Percentiles rank a stretch among this genome's conserved stretches.
phyloP scores from a whole-genome alignment of 2,888 invertebrate genomes.

The Acrobasis repandana region DNA sequence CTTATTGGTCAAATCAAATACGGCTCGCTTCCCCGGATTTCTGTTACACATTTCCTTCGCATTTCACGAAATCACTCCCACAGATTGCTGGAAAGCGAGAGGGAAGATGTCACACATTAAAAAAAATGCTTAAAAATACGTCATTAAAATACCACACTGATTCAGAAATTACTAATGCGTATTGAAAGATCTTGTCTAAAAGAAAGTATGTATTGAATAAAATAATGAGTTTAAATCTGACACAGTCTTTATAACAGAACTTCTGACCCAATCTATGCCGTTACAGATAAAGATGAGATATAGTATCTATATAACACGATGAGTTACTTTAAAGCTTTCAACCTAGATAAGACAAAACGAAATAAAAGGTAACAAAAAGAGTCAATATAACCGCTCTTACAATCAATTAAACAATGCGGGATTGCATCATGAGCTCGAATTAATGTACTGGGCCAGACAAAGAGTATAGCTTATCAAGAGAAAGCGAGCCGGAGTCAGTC shows the following conservation, averaged over 20 bases:
- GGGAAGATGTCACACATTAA: too few species aligned
- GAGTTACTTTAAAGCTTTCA: conserved; percentile 11
- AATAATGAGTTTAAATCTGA: too few species aligned
- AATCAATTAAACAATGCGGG: conserved; percentile 70
- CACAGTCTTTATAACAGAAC: neutral
- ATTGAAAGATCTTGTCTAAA: too few species aligned
- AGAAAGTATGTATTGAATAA: too few species aligned
- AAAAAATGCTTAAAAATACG: too few species aligned
- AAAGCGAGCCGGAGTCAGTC: conserved; percentile 55
- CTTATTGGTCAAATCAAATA: too few species aligned
- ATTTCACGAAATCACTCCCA: too few species aligned
- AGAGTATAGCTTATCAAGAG: conserved; percentile 70
- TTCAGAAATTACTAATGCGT: too few species aligned
- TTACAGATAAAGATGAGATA: neutral
- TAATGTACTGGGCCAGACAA: conserved; percentile 72
- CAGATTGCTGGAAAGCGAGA: too few species aligned
- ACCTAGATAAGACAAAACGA: conserved; percentile 32
- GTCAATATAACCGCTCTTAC: conserved; percentile 55
- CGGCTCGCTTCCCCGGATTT: too few species aligned
- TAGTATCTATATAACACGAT: neutral
- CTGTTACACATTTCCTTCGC: too few species aligned
- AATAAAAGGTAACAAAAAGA: conserved; percentile 53
- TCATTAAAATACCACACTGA: too few species aligned
- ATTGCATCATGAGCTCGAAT: conserved; percentile 66
- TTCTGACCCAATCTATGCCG: neutral